Conservation (phyloP, 2,797 vertebrate genomes). For the Hylomyscus alleni region DNA sequence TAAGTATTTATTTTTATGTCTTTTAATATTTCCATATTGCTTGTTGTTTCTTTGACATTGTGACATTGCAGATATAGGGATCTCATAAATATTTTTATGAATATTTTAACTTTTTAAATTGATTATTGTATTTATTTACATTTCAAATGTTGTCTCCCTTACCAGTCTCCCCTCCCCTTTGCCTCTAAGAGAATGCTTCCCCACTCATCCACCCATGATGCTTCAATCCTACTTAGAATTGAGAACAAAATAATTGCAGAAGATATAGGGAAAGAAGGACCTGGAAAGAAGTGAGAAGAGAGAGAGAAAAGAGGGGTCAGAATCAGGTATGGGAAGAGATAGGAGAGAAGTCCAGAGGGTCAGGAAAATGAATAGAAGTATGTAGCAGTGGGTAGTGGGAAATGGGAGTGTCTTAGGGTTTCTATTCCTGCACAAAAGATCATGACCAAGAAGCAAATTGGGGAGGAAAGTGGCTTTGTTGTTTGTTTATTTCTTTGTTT, state of each 20-base stretch:
- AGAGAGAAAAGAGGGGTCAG: too few species aligned
- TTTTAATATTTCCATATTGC: not conserved
- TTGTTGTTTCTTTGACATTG: not conserved
- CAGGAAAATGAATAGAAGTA: not conserved
- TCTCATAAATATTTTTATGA: not conserved
- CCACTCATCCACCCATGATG: too few species aligned
- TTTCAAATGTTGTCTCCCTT: not conserved
- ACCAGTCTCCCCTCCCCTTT: not conserved
- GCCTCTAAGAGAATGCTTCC: not conserved
- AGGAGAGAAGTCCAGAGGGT: not conserved
- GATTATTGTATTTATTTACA: not conserved
- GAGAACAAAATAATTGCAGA: too few species aligned
- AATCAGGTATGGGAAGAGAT: not conserved
- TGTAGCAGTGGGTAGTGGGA: rapidly evolving
- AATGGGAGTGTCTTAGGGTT: not conserved
- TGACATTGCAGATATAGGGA: not conserved
- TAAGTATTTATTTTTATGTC: not conserved
- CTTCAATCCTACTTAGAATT: too few species aligned
- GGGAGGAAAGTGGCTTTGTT: too few species aligned
- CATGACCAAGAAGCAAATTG: too few species aligned
- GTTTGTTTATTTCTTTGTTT: too few species aligned
- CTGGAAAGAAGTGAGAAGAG: too few species aligned
- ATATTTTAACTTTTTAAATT: not conserved
- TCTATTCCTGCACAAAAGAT: too few species aligned
- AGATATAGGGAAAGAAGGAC: too few species aligned